phyloP scores from a whole-genome alignment of 2,888 invertebrate genomes.

The Cheilosia impressa region DNA sequence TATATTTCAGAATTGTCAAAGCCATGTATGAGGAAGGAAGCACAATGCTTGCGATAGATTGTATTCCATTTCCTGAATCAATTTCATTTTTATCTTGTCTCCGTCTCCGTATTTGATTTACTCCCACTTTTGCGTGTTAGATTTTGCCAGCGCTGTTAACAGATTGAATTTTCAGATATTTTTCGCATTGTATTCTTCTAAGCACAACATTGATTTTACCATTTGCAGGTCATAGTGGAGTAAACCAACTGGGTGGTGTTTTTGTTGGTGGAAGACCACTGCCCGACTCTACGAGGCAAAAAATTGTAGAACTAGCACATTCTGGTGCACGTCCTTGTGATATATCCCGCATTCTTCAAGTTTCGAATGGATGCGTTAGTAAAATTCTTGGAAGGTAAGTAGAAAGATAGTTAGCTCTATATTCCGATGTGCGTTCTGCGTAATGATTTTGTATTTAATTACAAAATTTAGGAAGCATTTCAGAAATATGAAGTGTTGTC shows the following conservation, averaged over 20 bases:
- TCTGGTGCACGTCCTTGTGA: slow-evolving; percentile 99
- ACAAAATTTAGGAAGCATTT: no score
- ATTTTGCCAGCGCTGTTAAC: background rate
- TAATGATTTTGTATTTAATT: no score
- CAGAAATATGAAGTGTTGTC: no score
- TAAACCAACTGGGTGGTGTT: slow-evolving; percentile 99
- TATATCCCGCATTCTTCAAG: slow-evolving; percentile 98
- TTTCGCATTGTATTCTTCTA: slow-evolving; percentile 7
- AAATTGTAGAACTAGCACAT: slow-evolving; percentile 99
- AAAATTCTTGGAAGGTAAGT: slow-evolving; percentile 98
- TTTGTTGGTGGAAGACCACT: slow-evolving; percentile 99
- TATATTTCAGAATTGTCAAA: slow-evolving; percentile 24
- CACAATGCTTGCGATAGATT: background rate
- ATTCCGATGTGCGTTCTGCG: background rate
- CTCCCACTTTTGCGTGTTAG: background rate
- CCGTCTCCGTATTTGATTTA: slow-evolving; percentile 12
- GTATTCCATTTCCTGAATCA: slow-evolving; percentile 57
- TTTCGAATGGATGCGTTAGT: slow-evolving; percentile 99
- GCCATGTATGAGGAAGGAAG: background rate
- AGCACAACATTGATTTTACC: slow-evolving; percentile 38
- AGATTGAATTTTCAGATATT: background rate
- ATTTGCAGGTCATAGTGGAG: slow-evolving; percentile 95
- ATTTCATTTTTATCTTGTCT: slow-evolving; percentile 22
- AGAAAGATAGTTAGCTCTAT: background rate
- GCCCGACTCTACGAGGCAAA: slow-evolving; percentile 98